Base-by-base conservation (phyloP, 1,140 invertebrate genomes). In the Cydia splendana region DNA sequence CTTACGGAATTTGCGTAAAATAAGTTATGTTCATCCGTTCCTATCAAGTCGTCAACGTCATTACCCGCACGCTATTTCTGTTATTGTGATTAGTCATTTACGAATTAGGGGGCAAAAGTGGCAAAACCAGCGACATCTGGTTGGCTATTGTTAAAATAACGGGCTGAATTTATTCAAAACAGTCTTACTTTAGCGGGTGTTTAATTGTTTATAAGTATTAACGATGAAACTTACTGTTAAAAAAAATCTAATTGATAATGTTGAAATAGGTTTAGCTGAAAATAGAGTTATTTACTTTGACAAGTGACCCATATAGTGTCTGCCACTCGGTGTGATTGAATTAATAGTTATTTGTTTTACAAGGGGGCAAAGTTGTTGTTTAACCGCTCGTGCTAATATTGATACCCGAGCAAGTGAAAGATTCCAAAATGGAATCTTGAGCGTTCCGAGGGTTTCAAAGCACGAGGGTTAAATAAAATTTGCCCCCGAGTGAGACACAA, bases 81-180 rank as follows among this genome's bases (percentile, higher is more conserved):
- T 57, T 57, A 18, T 20, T 53, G n/a, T 53, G n/a, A 53, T 53
- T 53, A 53, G n/a, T 53, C 51, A 53, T 53, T 53, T n/a, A 18
- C 10, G n/a, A 53, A n/a, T 18, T n/a, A 53, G 51, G n/a, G 2
- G n/a, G 48, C 48, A 51, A 12, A 53, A 45, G n/a, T n/a, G n/a
- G n/a, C n/a, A n/a, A n/a, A n/a, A n/a, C n/a, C 51, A 53, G 53
- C 6, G n/a, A n/a, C 53, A 57, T 57, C 53, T 57, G 53, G 53
- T 53, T n/a, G 51, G 51, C 51, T n/a, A 53, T 18, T 53, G 51
- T 53, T 6, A 12, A 53, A 53, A 12, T 51, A 53, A 53, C 51
- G 4, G 15, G 51, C 13, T 1, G 5, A 53, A 57, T 18, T 57
- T 6, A 57, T 57, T 57, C 13, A 13, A 57, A 57, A 57, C n/a